A percentile compares a stretch with the other conserved stretches of the same genome.
phyloP scores from a whole-genome alignment of 2,113 vertebrate genomes.

The Alexandromys fortis region DNA sequence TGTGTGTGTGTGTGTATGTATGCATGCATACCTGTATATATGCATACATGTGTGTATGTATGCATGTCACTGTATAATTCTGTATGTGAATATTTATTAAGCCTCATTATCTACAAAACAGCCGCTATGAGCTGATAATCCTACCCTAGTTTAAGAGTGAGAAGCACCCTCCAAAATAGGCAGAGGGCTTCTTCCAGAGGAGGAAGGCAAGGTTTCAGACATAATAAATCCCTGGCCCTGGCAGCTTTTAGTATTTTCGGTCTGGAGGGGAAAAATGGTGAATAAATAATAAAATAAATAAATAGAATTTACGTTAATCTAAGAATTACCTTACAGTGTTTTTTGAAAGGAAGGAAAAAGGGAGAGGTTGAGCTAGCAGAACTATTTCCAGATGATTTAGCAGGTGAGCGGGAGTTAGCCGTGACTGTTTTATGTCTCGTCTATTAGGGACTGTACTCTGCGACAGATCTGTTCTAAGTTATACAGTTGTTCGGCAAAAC shows the following conservation, averaged over 20 bases:
- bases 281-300: conserved; percentile 67
- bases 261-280: conserved; percentile 46
- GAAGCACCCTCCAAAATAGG: conserved; percentile 42
- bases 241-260: conserved; percentile 56
- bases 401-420: conserved; percentile 62
- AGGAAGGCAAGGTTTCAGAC: conserved; percentile 33
- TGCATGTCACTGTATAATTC: not conserved
- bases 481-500: conserved; percentile 82
- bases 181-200: conserved; percentile 38
- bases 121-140: not conserved
- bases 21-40: fast-evolving
- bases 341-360: conserved; percentile 23
- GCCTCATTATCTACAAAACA: too few relatives aligned
- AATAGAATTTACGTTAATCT: conserved; percentile 70
- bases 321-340: conserved; percentile 66
- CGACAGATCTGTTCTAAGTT: conserved; percentile 77
- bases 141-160: not conserved
- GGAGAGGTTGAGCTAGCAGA: conserved; percentile 52
- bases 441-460: conserved; percentile 61
- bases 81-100: not conserved
- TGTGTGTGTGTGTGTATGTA: fast-evolving
- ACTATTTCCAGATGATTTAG: conserved; percentile 76
- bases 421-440: conserved; percentile 74
- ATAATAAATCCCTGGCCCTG: conserved; percentile 37
- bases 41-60: too few relatives aligned